A percentile compares a stretch with the other conserved stretches of the same genome.
These are phyloP conservation scores for Diglossa cyanea DNA, from an alignment of 2,797 vertebrate genomes.

Conservation along the genomic window DNA sequence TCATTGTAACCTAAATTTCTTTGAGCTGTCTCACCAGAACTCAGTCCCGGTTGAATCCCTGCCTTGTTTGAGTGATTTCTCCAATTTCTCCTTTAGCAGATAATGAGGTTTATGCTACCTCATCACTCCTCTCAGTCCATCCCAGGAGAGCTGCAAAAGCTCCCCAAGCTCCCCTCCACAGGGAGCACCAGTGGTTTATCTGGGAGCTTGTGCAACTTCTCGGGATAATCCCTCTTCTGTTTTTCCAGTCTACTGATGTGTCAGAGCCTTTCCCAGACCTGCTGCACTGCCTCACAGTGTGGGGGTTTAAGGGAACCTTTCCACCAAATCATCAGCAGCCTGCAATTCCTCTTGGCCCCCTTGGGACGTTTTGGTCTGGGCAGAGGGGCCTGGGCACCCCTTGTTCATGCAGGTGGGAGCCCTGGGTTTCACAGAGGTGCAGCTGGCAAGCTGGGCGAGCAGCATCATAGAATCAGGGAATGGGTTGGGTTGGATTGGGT, in stretches of 20 bases:
- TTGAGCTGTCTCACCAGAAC: not conserved
- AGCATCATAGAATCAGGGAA: not conserved
- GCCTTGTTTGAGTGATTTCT: slow-evolving; percentile 23
- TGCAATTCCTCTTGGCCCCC: not conserved
- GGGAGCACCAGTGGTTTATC: not conserved
- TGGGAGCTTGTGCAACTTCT: not conserved
- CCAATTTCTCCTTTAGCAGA: not conserved
- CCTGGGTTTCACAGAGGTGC: not conserved
- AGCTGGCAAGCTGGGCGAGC: not conserved
- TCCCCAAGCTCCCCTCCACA: not conserved
- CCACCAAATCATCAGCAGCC: not conserved
- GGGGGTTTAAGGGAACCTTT: not conserved
- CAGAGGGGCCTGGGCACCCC: not conserved
- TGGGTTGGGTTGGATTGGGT: not conserved
- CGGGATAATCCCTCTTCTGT: not conserved
- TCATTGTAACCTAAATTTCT: slow-evolving; percentile 34
- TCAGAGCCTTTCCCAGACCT: not conserved
- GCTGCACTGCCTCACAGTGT: fast-evolving
- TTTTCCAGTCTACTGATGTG: not conserved
- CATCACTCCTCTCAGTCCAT: not conserved
- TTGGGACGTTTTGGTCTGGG: not conserved
- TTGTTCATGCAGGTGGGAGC: not conserved
- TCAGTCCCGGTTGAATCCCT: not conserved
- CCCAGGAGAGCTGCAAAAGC: fast-evolving
- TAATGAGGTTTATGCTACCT: not conserved